Evolutionary conservation across 1,140 invertebrate genomes (phyloP).

Genomic region (Cotesia chilonis): DNA sequence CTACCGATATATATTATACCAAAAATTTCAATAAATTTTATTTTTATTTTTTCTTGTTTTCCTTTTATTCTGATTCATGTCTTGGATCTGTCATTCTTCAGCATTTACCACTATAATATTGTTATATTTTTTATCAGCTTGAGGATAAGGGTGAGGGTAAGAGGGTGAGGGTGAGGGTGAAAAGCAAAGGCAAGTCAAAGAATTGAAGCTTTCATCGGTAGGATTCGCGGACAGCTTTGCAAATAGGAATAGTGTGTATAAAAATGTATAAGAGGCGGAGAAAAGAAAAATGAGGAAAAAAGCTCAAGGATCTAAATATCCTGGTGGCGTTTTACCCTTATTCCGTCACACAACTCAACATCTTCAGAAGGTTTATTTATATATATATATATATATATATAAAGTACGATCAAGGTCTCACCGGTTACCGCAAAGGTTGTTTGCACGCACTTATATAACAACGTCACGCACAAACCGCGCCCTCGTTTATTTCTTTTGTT

Average conservation of each 20-base stretch:
- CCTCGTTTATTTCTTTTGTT: slow-evolving; percentile 66
- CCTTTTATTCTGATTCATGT: background rate
- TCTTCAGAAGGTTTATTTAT: slow-evolving; percentile 2
- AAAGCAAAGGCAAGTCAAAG: slow-evolving; percentile 13
- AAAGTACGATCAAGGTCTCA: slow-evolving; percentile 18
- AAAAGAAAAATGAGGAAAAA: slow-evolving; percentile 6
- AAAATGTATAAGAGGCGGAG: background rate
- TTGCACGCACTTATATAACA: slow-evolving; percentile 59
- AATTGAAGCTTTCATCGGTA: slow-evolving; percentile 32
- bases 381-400: slow-evolving; percentile 7
- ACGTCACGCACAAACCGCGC: slow-evolving; percentile 61
- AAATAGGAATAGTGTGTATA: background rate
- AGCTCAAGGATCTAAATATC: slow-evolving; percentile 7
- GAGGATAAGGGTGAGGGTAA: background rate
- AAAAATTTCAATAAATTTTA: background rate
- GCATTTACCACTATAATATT: background rate
- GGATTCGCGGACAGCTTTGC: slow-evolving; percentile 24
- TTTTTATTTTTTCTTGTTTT: slow-evolving; percentile 25
- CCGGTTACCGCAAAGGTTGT: slow-evolving; percentile 42
- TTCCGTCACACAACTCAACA: background rate
- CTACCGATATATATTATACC: background rate
- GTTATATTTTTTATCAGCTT: background rate
- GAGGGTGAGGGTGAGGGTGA: slow-evolving; percentile 6
- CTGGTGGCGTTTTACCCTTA: background rate
- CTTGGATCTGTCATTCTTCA: background rate